Percentiles rank a stretch among this genome's conserved stretches.
These are phyloP conservation scores for Prunella himalayana DNA, from an alignment of 2,113 vertebrate species.

Conservation along the genomic window DNA sequence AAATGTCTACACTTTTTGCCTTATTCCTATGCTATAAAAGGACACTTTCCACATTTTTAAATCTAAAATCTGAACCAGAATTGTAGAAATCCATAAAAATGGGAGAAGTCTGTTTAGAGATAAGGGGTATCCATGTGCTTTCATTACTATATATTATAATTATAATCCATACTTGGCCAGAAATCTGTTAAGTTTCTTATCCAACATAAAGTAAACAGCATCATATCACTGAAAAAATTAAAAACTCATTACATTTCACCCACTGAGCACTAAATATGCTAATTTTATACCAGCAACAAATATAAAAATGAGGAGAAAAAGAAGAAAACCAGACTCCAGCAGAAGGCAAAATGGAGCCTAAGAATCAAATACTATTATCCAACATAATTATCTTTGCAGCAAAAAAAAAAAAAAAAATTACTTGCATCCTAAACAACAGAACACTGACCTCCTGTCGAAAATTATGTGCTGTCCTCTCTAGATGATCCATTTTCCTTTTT, in stretches of 20 bases:
- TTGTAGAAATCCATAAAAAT: neutral
- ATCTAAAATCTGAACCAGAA: neutral
- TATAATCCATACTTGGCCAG: neutral
- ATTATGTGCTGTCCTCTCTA: conserved; percentile 86
- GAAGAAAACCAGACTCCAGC: neutral
- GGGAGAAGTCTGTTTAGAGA: neutral
- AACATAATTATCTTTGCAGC: neutral
- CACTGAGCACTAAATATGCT: neutral
- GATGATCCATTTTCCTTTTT: conserved; percentile 82
- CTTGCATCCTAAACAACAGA: neutral
- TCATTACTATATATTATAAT: too few relatives aligned
- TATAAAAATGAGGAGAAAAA: neutral
- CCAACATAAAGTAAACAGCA: neutral
- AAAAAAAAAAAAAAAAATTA: neutral
- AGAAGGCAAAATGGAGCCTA: neutral
- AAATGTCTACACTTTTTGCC: neutral
- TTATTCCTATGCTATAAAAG: neutral
- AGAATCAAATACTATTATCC: neutral
- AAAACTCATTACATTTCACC: neutral
- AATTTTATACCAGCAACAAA: neutral
- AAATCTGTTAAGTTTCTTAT: neutral
- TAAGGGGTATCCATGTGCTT: neutral
- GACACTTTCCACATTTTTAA: neutral
- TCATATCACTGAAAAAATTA: neutral
- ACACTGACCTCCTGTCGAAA: conserved; percentile 84